Percentiles rank a stretch among this genome's conserved stretches.
Conservation (phyloP, 1,140 invertebrate genomes). For the Hylyphantes graminicola region DNA sequence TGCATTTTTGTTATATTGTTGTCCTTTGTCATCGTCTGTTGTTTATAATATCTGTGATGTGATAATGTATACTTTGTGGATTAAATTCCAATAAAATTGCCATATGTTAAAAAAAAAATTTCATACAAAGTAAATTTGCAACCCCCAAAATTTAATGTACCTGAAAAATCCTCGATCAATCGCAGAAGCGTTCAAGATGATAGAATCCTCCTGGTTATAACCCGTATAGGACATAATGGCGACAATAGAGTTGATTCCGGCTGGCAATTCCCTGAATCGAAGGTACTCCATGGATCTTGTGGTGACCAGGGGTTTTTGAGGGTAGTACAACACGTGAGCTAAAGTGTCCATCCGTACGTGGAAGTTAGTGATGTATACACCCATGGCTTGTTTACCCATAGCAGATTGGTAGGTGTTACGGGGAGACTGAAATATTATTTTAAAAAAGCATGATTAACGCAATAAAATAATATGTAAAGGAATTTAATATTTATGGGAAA, state of each 20-base stretch:
- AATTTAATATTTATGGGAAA: too few species aligned
- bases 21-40: too few species aligned
- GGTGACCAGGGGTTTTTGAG: slow-evolving; percentile 98
- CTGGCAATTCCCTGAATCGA: slow-evolving; percentile 92
- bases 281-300: slow-evolving; percentile 98
- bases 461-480: too few species aligned
- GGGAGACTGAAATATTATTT: slow-evolving; percentile 70
- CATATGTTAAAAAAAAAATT: too few species aligned
- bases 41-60: too few species aligned
- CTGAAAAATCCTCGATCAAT: slow-evolving; percentile 99
- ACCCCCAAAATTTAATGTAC: slow-evolving; percentile 64
- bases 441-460: too few species aligned
- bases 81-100: too few species aligned
- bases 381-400: slow-evolving; percentile 99
- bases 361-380: slow-evolving; percentile 99
- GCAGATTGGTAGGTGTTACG: slow-evolving; percentile 78
- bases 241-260: slow-evolving; percentile 96
- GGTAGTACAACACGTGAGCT: slow-evolving; percentile 97
- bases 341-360: slow-evolving; percentile 99
- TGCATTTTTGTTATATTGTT: too few species aligned
- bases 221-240: slow-evolving; percentile 99
- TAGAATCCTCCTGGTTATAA: slow-evolving; percentile 99
- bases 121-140: too few species aligned
- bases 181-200: slow-evolving; percentile 97
- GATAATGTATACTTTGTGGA: too few species aligned